These are phyloP conservation scores for Columba janthina DNA, from an alignment of 2,113 vertebrate species.

Conservation along the genomic window DNA sequence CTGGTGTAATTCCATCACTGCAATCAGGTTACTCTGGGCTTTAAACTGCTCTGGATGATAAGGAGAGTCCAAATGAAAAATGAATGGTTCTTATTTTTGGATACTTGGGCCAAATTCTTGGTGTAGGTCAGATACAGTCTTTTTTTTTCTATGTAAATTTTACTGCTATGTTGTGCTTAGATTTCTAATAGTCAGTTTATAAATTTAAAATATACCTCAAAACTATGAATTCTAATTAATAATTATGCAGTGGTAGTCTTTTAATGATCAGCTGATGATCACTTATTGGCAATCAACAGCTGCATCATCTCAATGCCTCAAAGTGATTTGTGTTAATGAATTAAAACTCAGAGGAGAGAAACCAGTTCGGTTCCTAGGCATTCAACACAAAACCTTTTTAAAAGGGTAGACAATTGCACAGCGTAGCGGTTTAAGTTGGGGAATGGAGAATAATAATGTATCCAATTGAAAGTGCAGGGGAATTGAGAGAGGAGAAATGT, in stretches of 20 bases:
- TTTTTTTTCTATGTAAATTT: background rate
- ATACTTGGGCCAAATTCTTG: background rate
- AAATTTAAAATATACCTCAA: background rate
- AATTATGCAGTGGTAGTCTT: background rate
- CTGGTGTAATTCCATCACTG: background rate
- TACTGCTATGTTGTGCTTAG: background rate
- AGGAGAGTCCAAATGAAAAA: background rate
- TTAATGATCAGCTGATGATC: background rate
- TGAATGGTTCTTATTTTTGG: background rate
- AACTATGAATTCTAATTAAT: background rate
- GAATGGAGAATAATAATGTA: background rate
- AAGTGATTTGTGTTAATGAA: background rate
- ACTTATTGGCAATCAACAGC: background rate
- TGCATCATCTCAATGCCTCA: background rate
- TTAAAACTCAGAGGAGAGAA: background rate
- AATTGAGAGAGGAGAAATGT: background rate
- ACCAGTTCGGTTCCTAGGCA: background rate
- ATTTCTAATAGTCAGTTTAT: background rate
- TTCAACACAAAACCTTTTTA: background rate
- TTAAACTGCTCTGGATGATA: background rate
- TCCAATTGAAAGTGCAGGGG: background rate
- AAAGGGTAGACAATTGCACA: background rate
- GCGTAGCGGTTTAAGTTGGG: background rate
- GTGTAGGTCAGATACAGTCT: background rate
- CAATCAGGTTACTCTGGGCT: background rate